Evolutionary conservation across 2,797 vertebrate genomes (phyloP).

Genomic region (Pipistrellus nathusii): DNA sequence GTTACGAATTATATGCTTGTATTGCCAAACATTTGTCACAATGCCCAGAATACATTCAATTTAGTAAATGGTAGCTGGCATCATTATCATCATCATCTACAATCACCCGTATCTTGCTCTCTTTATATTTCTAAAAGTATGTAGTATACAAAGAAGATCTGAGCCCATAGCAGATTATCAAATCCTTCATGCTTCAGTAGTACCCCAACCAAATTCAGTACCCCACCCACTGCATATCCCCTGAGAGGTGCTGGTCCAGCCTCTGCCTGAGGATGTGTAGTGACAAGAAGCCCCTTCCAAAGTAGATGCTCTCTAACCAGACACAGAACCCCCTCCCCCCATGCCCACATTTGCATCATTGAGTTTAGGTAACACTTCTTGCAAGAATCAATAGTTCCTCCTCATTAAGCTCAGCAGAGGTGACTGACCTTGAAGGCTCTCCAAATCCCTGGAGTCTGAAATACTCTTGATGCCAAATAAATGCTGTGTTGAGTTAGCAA

Average conservation of each 20-base stretch:
- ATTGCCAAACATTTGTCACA: not conserved
- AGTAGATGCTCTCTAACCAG: not conserved
- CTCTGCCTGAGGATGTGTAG: not conserved
- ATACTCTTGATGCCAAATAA: not conserved
- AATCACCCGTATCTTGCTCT: not conserved
- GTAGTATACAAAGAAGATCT: not conserved
- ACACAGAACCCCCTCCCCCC: not conserved
- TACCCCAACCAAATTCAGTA: not conserved
- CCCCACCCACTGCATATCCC: accelerated
- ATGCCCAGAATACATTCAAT: not conserved
- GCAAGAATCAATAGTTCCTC: conserved; percentile 21
- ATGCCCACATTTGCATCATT: not conserved
- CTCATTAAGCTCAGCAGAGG: conserved; percentile 23
- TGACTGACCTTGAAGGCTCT: not conserved
- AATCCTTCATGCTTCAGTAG: not conserved
- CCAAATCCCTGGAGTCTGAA: not conserved
- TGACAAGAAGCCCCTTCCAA: not conserved
- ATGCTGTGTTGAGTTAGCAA: not conserved
- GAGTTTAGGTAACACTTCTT: conserved; percentile 14
- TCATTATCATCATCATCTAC: not conserved
- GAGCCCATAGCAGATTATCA: not conserved
- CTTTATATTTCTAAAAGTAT: not conserved
- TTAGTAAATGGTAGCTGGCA: not conserved
- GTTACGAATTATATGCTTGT: too few relatives aligned
- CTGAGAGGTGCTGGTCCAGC: not conserved